Evolutionary conservation across 2,797 vertebrate species (phyloP).

Genomic region (Gila robusta): DNA sequence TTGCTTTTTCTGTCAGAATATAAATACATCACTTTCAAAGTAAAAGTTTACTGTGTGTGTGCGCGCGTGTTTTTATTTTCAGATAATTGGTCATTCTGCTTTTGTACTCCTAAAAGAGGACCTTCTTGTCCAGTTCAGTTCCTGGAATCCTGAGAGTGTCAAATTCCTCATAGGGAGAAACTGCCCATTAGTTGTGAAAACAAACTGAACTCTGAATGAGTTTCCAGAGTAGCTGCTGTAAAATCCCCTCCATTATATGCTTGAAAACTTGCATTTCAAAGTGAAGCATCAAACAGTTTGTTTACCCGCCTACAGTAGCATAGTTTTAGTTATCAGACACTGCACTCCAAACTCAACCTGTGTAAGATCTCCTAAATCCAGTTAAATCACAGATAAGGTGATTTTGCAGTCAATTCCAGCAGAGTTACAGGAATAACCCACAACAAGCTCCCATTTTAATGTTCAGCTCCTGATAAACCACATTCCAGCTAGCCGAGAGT

Average conservation of each 20-base stretch:
- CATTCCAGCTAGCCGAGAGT: constrained; percentile 2
- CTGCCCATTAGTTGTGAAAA: constrained; percentile 9
- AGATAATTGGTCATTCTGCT: neutral
- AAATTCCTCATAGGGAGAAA: constrained; percentile 5
- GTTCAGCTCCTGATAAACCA: constrained; percentile 26
- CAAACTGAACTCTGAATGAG: neutral
- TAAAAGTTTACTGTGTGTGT: neutral
- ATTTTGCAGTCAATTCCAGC: neutral
- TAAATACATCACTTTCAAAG: neutral
- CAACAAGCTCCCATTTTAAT: neutral
- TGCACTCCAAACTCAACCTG: neutral
- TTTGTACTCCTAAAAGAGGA: neutral
- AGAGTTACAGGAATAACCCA: neutral
- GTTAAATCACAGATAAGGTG: neutral
- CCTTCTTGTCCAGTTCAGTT: neutral
- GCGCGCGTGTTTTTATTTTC: neutral
- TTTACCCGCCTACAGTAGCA: neutral
- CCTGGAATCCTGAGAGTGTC: constrained; percentile 7
- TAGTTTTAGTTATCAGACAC: neutral
- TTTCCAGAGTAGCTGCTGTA: neutral
- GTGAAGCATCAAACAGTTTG: neutral
- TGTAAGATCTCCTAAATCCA: neutral
- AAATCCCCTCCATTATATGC: neutral
- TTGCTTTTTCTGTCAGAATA: neutral
- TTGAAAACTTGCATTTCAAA: neutral